Evolutionary conservation across 2,113 vertebrate species (phyloP).

Genomic region (Paralichthys olivaceus): DNA sequence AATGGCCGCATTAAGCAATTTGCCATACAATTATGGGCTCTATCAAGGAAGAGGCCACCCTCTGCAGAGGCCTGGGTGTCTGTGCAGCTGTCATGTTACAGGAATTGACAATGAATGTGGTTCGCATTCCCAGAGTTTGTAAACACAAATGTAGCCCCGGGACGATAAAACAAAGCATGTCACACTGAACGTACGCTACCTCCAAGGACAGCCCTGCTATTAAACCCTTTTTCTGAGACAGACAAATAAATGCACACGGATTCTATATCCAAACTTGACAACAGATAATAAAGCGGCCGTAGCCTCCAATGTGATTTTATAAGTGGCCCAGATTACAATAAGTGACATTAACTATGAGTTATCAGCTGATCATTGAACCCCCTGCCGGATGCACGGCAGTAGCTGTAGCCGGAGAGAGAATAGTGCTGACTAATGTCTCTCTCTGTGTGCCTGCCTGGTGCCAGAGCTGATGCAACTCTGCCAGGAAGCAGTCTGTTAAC

Average conservation of each 20-base stretch:
- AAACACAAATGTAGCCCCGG: constrained; percentile 28
- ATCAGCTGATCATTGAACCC: constrained; percentile 68
- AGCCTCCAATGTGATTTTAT: constrained; percentile 35
- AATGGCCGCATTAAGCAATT: constrained; percentile 75
- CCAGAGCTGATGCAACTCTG: constrained; percentile 82
- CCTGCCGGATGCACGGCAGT: constrained; percentile 39
- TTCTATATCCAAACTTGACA: background rate
- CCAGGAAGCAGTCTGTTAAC: constrained; percentile 82
- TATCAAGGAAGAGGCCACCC: constrained; percentile 59
- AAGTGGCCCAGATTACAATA: constrained; percentile 65
- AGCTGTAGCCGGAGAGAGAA: constrained; percentile 58
- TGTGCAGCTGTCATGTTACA: constrained; percentile 50
- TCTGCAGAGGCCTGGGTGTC: constrained; percentile 51
- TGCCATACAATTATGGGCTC: constrained; percentile 73
- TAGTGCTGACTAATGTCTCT: constrained; percentile 80
- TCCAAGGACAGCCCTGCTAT: constrained; percentile 5
- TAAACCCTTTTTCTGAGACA: background rate
- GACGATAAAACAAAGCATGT: constrained; percentile 40
- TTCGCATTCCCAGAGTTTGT: constrained; percentile 32
- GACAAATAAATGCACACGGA: background rate
- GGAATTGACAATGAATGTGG: constrained; percentile 27
- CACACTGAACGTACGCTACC: constrained; percentile 3
- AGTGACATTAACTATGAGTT: constrained; percentile 64
- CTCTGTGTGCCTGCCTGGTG: constrained; percentile 69
- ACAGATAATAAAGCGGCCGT: constrained; percentile 21